Base-by-base conservation (phyloP, 2,113 vertebrate species). In the Cryptomyrus ogoouensis region DNA sequence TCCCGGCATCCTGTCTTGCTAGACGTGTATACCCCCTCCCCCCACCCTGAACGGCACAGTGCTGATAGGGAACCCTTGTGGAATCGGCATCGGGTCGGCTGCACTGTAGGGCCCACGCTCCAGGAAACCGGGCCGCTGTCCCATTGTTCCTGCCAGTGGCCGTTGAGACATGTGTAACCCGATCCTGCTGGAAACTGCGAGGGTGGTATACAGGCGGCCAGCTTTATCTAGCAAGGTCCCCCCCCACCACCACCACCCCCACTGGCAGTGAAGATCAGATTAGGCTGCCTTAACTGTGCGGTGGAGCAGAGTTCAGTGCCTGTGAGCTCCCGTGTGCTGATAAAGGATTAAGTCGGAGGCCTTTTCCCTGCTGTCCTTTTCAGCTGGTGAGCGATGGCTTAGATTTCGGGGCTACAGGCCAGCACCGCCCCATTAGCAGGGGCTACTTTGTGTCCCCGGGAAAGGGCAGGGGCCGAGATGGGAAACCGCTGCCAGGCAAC, bases 241-340 rank as follows among this genome's bases (percentile, higher is more conserved):
- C 46, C 83, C 21, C 21, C 83, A 0, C 42, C 46, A 13, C 8
- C 58, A 2, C 58, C 62, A 5, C 62, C 49, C n/a, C n/a, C 10
- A 70, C 62, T 27, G 27, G 85, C 49, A 87, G 50, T 31, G 24
- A 42, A 56, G 85, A 56, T 87, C 85, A 87, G 85, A 87, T 87
- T 87, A 87, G 85, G 49, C 50, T 39, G 85, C 50, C 44, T 53
- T 87, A 87, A 87, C 47, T 87, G 85, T 56, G 85, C 85, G 27
- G 85, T 56, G 49, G 49, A 87, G 49, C 49, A 56, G 85, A 87
- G 85, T 87, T 87, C 85, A 87, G 85, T 35, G 47, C 44, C 85
- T 53, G 85, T 39, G 50, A 87, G 49, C 85, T 35, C 85, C 85
- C n/a, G 85, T 87, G 49, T 8, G 27, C 85, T 53, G 85, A 87